phyloP scores from a whole-genome alignment of 2,888 invertebrate species.

The Linnaemya tessellans region DNA sequence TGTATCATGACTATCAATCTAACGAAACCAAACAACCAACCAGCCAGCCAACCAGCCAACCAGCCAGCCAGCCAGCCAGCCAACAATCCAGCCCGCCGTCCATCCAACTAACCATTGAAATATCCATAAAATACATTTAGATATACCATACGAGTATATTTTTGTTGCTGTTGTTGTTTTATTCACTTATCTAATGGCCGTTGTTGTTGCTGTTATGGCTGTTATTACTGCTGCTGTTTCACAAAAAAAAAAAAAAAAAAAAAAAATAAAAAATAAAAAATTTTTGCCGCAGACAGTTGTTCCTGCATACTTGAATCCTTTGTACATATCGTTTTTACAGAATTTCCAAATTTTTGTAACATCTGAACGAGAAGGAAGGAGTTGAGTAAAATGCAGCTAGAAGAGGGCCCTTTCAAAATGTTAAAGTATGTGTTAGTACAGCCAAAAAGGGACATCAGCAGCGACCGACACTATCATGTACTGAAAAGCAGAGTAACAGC shows the following conservation, averaged over 20 bases:
- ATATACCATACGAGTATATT: neutral
- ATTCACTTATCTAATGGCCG: neutral
- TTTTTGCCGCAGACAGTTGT: constrained; percentile 47
- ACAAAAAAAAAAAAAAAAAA: neutral
- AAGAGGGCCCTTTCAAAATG: neutral
- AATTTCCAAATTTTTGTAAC: neutral
- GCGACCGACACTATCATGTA: no score
- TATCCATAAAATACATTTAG: constrained; percentile 56
- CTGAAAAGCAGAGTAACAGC: no score
- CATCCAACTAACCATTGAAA: constrained; percentile 57
- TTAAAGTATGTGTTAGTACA: no score
- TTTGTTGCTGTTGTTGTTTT: constrained; percentile 36
- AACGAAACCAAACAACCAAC: constrained; percentile 27
- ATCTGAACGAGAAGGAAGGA: no score
- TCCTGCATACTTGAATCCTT: constrained; percentile 4
- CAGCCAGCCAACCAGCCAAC: constrained; percentile 19
- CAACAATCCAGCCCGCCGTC: constrained; percentile 20
- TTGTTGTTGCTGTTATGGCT: constrained; percentile 2
- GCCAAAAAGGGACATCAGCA: no score
- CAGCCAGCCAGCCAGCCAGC: constrained; percentile 40
- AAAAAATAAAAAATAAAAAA: neutral
- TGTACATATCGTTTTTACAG: neutral
- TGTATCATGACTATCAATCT: constrained; percentile 71
- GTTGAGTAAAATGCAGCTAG: neutral
- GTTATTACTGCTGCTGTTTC: constrained; percentile 40